phyloP scores from a whole-genome alignment of 2,888 invertebrate species.

The Plebejus argus region DNA sequence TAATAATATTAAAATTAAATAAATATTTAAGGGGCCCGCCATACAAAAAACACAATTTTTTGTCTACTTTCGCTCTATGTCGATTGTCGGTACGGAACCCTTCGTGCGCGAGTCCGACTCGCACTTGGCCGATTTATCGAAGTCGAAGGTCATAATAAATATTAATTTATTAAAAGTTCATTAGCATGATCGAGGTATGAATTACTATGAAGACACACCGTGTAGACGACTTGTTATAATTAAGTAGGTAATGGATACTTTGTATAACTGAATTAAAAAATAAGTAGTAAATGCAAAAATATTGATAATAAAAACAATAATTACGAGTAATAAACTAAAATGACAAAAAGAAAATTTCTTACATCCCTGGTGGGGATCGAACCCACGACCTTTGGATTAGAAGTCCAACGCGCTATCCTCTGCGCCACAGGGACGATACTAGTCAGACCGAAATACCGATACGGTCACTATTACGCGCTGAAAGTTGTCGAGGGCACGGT shows the following conservation, averaged over 20 bases:
- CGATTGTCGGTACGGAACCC: too few relatives aligned
- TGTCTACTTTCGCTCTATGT: too few relatives aligned
- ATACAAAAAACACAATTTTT: too few relatives aligned
- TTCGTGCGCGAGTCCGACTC: too few relatives aligned
- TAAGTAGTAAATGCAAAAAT: neutral
- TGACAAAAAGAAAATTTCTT: constrained; percentile 35
- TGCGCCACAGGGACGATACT: constrained; percentile 87
- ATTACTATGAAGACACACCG: too few relatives aligned
- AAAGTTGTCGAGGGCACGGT: neutral
- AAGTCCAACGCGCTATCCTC: constrained; percentile 94
- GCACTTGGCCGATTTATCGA: too few relatives aligned
- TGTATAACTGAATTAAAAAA: neutral
- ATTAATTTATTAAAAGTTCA: neutral
- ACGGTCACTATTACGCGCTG: neutral
- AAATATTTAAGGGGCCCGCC: too few relatives aligned
- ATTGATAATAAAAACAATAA: constrained; percentile 41
- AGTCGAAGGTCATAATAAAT: neutral
- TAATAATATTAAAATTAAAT: too few relatives aligned
- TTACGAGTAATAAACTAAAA: constrained; percentile 33
- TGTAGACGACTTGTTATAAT: neutral
- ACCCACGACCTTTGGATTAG: constrained; percentile 94
- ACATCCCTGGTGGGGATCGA: constrained; percentile 91
- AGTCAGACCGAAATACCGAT: constrained; percentile 48
- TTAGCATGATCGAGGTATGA: neutral
- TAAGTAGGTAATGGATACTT: neutral